Conservation (phyloP, 2,113 vertebrate genomes). For the human (Homo sapiens) region GRCh38 chr2:149192001-149192500, state of each 20-base stretch:
- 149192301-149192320: not conserved
- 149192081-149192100: not conserved
- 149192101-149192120: not conserved
- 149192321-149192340: no score
- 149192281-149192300: not conserved
- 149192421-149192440: not conserved
- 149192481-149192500: not conserved
- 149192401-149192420: not conserved
- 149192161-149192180: not conserved
- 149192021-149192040: not conserved
- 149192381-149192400: not conserved
- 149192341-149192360: not conserved
- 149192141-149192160: not conserved
- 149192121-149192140: not conserved
- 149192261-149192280: not conserved
- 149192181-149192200: not conserved
- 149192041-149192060: not conserved
- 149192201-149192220: not conserved
- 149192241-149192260: not conserved
- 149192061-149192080: accelerated
- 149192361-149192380: not conserved
- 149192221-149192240: not conserved
- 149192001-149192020: not conserved
- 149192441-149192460: not conserved
- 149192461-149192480: not conserved